A percentile compares a stretch with the other conserved stretches of the same genome.
These are phyloP conservation scores for Lampropteryx suffumata DNA, from an alignment of 2,888 invertebrate species.

Conservation along the genomic window DNA sequence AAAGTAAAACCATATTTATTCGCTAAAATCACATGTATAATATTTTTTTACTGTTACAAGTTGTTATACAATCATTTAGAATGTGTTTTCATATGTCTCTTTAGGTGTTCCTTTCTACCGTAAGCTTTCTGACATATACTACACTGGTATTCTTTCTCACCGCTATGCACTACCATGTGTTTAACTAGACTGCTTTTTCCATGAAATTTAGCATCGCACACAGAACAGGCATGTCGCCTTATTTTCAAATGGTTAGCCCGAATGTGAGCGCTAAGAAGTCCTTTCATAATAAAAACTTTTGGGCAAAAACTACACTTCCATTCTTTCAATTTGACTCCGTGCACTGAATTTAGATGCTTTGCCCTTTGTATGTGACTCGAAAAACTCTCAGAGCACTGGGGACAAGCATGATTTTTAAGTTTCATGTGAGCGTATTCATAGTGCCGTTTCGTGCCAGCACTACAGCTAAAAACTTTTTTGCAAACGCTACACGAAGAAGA, in stretches of 20 bases:
- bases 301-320: constrained; percentile 68
- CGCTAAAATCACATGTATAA: too few relatives aligned
- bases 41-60: too few relatives aligned
- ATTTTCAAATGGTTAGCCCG: constrained; percentile 71
- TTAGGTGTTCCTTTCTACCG: constrained; percentile 69
- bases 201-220: too few relatives aligned
- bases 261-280: constrained; percentile 65
- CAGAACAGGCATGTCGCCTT: background rate
- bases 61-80: too few relatives aligned
- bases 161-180: constrained; percentile 79
- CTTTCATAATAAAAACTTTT: constrained; percentile 66
- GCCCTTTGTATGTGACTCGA: constrained; percentile 72
- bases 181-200: constrained; percentile 47
- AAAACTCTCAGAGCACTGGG: constrained; percentile 67
- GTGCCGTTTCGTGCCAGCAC: constrained; percentile 73
- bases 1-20: too few relatives aligned
- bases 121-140: constrained; percentile 77
- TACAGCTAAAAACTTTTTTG: constrained; percentile 74
- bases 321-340: constrained; percentile 68
- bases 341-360: constrained; percentile 63
- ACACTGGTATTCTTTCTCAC: constrained; percentile 77
- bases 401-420: constrained; percentile 68
- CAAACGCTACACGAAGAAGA: constrained; percentile 70
- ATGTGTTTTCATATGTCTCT: constrained; percentile 73
- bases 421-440: constrained; percentile 75